Base-by-base conservation (phyloP, 1,140 invertebrate species). In the Drosophila kikkawai region DNA sequence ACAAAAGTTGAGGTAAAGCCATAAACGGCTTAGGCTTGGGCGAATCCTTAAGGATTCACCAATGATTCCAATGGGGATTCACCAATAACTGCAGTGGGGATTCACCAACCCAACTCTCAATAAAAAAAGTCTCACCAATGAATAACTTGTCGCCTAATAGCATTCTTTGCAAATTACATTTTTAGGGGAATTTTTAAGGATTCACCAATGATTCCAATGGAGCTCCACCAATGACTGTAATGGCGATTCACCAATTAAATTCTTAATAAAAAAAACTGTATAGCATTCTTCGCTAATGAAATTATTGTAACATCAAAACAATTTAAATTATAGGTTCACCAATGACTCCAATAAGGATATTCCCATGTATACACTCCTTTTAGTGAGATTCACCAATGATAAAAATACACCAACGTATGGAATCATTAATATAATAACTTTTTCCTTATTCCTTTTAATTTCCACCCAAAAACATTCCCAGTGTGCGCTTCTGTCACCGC, bases 401-500 rank as follows among this genome's bases (percentile, higher is more conserved):
- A 2, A 22, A 17, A 44, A 19, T 19, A 19, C 42, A 19, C 4
- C 42, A 19, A 44, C 6, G 17, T 7, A 3, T 42, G 6, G 0
- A 7, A 45, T 45, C 5, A 13, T 11, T 11, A 7, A 3, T 22
- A 22, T 12, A 7, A 48, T 22, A 26, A 9, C 0, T 29, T n/a
- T 41, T 15, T 7, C 26, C 26, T 5, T 6, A 29, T 29, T 29
- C 0, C 15, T 17, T 7, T 8, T 8, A 3, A 48, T 3, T 7
- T 4, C 12, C 11, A 7, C 3, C 12, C 15, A 19, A 47, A 32
- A 59, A 34, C 4, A 26, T 29, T 58, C 4, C 4, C 37, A 59
- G 39, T 59, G 41, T 32, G 1, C 0, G 29, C 17, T 60, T 47
- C 51, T 55, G 53, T 55, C 53, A 39, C 53, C 53, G 53, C 53